phyloP scores from a whole-genome alignment of 1,140 invertebrate genomes.

The Palaemon carinicauda region DNA sequence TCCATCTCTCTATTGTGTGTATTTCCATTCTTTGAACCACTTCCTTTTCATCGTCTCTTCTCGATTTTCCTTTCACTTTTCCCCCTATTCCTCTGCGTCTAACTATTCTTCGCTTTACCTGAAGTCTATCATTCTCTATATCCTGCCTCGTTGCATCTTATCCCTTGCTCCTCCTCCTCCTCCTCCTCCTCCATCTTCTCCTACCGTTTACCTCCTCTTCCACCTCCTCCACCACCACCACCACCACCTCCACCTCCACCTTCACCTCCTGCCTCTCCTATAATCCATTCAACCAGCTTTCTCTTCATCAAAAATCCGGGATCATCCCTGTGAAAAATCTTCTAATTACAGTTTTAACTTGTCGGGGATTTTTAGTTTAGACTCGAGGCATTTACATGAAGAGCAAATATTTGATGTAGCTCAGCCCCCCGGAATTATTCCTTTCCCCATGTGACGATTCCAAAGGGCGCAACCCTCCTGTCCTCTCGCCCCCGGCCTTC shows the following conservation, averaged over 20 bases:
- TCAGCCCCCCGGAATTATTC: conserved; percentile 20
- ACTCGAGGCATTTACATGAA: conserved; percentile 28
- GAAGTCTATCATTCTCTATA: not conserved
- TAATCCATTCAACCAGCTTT: not conserved
- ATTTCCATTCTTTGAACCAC: not conserved
- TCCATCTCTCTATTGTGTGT: not conserved
- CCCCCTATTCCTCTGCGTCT: too few species aligned
- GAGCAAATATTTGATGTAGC: conserved; percentile 30
- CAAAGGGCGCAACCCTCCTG: not conserved
- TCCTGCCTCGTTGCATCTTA: not conserved
- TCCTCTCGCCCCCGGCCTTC: not conserved
- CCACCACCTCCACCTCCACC: not conserved
- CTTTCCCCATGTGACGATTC: conserved; percentile 21
- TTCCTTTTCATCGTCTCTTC: not conserved
- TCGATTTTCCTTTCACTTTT: not conserved
- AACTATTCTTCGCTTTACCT: too few species aligned
- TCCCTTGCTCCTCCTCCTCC: not conserved
- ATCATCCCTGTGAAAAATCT: conserved; percentile 35
- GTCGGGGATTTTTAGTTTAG: conserved; percentile 30
- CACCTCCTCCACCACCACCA: not conserved
- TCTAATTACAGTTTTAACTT: conserved; percentile 38
- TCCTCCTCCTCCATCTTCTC: not conserved
- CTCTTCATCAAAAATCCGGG: conserved; percentile 28
- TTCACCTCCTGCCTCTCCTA: not conserved
- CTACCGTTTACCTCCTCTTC: not conserved